phyloP scores from a whole-genome alignment of 2,888 invertebrate genomes.

The Drosophila macrospina region DNA sequence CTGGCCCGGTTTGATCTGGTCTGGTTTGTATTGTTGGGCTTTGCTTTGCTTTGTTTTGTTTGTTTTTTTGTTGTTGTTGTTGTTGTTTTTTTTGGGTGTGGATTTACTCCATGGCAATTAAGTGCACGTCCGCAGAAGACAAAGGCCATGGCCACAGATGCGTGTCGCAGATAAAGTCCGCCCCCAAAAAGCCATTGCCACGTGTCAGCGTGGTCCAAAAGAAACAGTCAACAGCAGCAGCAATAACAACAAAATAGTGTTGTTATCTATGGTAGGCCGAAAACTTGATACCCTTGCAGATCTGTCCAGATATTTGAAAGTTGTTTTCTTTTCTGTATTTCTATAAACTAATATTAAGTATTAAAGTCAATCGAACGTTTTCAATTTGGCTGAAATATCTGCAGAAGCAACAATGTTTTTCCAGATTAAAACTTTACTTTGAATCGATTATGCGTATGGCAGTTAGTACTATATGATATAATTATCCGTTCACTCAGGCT shows the following conservation, averaged over 20 bases:
- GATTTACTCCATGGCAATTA: constrained; percentile 47
- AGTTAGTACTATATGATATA: too few relatives aligned
- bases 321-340: background rate
- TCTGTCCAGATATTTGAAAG: background rate
- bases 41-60: constrained; percentile 7
- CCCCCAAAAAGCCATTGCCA: constrained; percentile 23
- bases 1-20: constrained; percentile 19
- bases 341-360: too few relatives aligned
- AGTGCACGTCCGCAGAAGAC: constrained; percentile 55
- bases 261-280: background rate
- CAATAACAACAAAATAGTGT: background rate
- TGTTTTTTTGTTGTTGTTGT: background rate
- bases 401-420: too few relatives aligned
- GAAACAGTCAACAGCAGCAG: constrained; percentile 28
- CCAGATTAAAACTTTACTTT: too few relatives aligned
- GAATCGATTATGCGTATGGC: too few relatives aligned
- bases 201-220: constrained; percentile 45
- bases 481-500: too few relatives aligned
- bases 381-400: too few relatives aligned
- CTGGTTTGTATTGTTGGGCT: constrained; percentile 7
- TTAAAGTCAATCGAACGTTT: too few relatives aligned
- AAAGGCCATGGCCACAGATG: constrained; percentile 45
- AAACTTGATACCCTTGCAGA: background rate
- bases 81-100: constrained; percentile 29
- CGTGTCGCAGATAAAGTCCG: constrained; percentile 46